Conservation (phyloP, 2,888 invertebrate genomes). For the Pachliopta kotzebuea region DNA sequence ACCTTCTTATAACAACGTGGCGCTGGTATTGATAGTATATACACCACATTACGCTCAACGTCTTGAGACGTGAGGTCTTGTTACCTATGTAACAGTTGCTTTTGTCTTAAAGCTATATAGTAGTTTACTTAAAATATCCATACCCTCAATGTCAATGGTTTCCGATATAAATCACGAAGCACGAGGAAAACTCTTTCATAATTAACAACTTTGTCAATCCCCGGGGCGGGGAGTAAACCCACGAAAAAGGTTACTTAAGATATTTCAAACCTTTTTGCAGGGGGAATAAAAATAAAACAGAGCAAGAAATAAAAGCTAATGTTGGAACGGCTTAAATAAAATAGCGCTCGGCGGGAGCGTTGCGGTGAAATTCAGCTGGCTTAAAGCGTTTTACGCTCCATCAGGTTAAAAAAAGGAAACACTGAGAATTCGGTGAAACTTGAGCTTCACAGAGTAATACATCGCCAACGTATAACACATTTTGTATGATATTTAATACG, state of each 20-base stretch:
- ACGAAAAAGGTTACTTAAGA: slow-evolving; percentile 7
- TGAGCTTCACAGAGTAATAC: slow-evolving; percentile 8
- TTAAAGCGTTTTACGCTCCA: slow-evolving; percentile 27
- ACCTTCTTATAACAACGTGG: too few species aligned
- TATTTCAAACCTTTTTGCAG: slow-evolving; percentile 10
- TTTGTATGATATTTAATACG: not conserved
- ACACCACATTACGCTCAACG: too few species aligned
- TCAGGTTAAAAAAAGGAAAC: slow-evolving; percentile 27
- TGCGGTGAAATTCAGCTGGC: slow-evolving; percentile 30
- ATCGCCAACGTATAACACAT: slow-evolving; percentile 4
- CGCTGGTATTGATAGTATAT: too few species aligned
- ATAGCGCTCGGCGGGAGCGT: slow-evolving; percentile 23
- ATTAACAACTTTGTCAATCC: slow-evolving; percentile 5
- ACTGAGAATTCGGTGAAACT: slow-evolving; percentile 18
- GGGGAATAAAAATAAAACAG: slow-evolving; percentile 15
- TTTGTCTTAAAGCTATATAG: too few species aligned
- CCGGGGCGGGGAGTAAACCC: not conserved
- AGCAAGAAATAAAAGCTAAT: slow-evolving; percentile 21
- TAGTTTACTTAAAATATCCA: too few species aligned
- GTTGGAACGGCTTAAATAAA: slow-evolving; percentile 26
- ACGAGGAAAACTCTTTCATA: not conserved
- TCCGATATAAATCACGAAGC: not conserved
- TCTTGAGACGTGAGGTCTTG: too few species aligned
- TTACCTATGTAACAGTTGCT: too few species aligned
- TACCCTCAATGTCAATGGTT: not conserved